Evolutionary conservation across 2,888 invertebrate genomes (phyloP).

Genomic region (Prenolepis imparis): DNA sequence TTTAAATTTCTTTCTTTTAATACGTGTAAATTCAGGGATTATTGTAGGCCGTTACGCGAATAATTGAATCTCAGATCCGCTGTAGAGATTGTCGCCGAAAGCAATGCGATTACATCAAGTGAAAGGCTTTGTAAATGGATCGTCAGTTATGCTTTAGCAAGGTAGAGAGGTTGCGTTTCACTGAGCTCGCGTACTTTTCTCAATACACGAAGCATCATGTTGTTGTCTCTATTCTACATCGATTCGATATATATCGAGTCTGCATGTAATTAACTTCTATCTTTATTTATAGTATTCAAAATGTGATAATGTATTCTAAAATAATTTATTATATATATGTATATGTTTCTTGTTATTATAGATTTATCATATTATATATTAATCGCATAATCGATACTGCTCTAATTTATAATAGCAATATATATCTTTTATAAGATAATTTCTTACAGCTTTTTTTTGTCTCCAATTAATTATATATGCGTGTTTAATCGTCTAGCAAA

Average conservation of each 20-base stretch:
- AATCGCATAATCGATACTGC: background rate
- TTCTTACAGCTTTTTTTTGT: background rate
- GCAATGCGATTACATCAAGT: constrained; percentile 32
- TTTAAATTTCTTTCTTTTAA: background rate
- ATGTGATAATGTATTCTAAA: background rate
- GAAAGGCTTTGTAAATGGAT: constrained; percentile 36
- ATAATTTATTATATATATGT: background rate
- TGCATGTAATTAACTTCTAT: background rate
- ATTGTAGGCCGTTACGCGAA: background rate
- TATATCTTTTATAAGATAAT: background rate
- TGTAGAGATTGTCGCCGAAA: constrained; percentile 21
- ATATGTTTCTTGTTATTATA: background rate
- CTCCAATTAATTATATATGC: background rate
- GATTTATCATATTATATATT: background rate
- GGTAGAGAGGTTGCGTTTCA: constrained; percentile 7
- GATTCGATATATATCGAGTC: background rate
- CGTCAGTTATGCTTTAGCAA: constrained; percentile 12
- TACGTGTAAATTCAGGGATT: background rate
- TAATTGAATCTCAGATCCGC: background rate
- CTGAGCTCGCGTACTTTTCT: background rate
- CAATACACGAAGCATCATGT: background rate
- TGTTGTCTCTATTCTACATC: background rate
- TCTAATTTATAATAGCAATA: background rate
- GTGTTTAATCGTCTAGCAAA: background rate
- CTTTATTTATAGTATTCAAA: background rate